These are phyloP conservation scores for Trichoplusia ni DNA, from an alignment of 1,140 invertebrate genomes.

Conservation along the genomic window DNA sequence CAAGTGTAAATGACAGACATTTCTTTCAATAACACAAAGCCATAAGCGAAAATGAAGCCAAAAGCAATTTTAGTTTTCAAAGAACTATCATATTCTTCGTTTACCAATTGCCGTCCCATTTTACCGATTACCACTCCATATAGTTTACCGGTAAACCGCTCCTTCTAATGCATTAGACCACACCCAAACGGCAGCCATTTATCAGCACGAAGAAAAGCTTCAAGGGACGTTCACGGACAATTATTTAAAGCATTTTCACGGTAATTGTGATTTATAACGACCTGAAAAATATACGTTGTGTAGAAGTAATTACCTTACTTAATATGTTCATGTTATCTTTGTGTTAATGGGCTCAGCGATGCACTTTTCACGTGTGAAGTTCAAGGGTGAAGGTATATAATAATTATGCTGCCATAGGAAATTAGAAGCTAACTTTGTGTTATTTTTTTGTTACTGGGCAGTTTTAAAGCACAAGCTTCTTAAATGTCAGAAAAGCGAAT, in stretches of 20 bases:
- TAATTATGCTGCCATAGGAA: too few species aligned
- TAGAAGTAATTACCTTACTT: not conserved
- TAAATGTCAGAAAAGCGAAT: too few species aligned
- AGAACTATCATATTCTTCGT: too few species aligned
- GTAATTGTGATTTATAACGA: not conserved
- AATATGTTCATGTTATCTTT: not conserved
- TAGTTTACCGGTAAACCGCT: not conserved
- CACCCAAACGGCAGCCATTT: not conserved
- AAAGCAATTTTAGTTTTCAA: too few species aligned
- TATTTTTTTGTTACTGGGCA: too few species aligned
- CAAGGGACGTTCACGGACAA: conserved; percentile 8
- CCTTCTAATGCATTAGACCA: conserved; percentile 3
- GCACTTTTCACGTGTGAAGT: not conserved
- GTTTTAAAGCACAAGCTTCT: too few species aligned
- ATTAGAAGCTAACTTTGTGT: too few species aligned
- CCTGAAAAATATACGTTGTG: not conserved
- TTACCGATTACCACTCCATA: too few species aligned
- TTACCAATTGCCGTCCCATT: too few species aligned
- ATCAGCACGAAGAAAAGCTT: conserved; percentile 6
- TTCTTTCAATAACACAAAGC: too few species aligned
- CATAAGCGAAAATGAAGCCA: too few species aligned
- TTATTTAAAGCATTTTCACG: conserved; percentile 17
- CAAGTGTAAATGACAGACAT: too few species aligned
- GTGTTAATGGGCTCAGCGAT: not conserved
- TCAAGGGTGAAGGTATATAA: not conserved